Evolutionary conservation across 2,888 invertebrate genomes (phyloP).

Genomic region (Blomia tropicalis): DNA sequence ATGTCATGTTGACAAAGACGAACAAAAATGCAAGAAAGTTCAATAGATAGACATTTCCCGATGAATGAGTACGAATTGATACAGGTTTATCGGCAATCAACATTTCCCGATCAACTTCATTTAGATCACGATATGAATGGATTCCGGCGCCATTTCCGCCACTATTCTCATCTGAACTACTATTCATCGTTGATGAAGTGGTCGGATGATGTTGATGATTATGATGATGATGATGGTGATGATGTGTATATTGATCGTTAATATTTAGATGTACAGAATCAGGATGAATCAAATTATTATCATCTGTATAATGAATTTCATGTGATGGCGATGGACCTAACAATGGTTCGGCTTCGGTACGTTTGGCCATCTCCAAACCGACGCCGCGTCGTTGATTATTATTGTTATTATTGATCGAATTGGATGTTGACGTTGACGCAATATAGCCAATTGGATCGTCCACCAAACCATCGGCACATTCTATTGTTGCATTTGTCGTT

Average conservation of each 20-base stretch:
- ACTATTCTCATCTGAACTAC: background rate
- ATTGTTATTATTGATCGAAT: too few species aligned
- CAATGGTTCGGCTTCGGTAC: conserved; percentile 19
- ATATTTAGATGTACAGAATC: background rate
- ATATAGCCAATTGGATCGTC: too few species aligned
- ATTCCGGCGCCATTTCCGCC: too few species aligned
- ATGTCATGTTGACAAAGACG: conserved; percentile 28
- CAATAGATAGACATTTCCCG: background rate
- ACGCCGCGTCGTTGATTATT: too few species aligned
- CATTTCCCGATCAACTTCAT: background rate
- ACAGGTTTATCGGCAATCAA: conserved; percentile 1
- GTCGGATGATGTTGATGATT: too few species aligned
- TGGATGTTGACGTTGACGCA: too few species aligned
- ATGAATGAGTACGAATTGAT: background rate
- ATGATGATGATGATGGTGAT: too few species aligned
- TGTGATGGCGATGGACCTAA: conserved; percentile 21
- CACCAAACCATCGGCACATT: too few species aligned
- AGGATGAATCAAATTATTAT: background rate
- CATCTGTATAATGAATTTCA: conserved; percentile 18
- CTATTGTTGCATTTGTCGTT: too few species aligned
- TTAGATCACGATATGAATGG: background rate
- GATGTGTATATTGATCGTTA: background rate
- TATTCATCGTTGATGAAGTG: background rate
- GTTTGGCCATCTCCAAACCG: conserved; percentile 1
- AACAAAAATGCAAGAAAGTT: conserved; percentile 28